These are phyloP conservation scores for Lepilemur septentrionalis DNA, from an alignment of 2,797 vertebrate species.

Conservation along the genomic window DNA sequence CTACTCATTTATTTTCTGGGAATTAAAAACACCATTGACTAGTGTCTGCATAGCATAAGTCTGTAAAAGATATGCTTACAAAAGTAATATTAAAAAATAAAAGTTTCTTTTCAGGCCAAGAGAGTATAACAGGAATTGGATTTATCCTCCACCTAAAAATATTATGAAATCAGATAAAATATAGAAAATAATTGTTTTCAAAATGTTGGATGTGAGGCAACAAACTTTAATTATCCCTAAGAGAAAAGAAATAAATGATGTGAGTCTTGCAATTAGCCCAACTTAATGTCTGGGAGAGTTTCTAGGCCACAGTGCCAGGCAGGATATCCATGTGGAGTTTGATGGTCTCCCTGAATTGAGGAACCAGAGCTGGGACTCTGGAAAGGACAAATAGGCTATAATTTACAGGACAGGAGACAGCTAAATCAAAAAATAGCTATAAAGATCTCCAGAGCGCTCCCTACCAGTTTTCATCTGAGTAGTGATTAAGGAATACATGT, in stretches of 20 bases:
- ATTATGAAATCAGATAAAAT: background rate
- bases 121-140: background rate
- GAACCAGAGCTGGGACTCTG: background rate
- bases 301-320: background rate
- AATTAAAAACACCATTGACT: background rate
- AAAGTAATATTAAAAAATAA: background rate
- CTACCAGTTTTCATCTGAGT: background rate
- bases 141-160: background rate
- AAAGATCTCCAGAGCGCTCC: background rate
- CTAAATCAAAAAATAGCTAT: background rate
- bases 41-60: background rate
- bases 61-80: background rate
- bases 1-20: background rate
- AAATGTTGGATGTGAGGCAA: background rate
- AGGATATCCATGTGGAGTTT: background rate
- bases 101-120: background rate
- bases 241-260: constrained; percentile 18
- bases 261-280: constrained; percentile 25
- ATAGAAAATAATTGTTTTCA: background rate
- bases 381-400: background rate
- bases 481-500: background rate
- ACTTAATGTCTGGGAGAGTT: background rate
- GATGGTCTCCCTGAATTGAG: background rate
- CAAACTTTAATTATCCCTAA: background rate
- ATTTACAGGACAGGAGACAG: background rate